These are phyloP conservation scores for Chaetophractus vellerosus DNA, from an alignment of 2,797 vertebrate species.

Conservation along the genomic window DNA sequence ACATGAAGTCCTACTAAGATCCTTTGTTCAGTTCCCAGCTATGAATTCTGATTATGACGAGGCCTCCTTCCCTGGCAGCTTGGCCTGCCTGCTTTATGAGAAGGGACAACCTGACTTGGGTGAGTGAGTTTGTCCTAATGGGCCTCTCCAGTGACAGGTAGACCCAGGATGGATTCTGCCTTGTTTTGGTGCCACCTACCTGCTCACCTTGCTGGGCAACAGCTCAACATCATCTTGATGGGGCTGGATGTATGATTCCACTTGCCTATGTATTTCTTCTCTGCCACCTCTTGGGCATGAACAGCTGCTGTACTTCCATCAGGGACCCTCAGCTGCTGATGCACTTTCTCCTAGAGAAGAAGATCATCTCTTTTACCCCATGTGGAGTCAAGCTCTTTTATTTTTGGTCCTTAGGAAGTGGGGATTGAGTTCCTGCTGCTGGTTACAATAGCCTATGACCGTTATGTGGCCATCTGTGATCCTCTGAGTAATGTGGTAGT, in stretches of 20 bases:
- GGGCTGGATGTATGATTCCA: conserved; percentile 20
- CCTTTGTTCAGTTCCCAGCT: neutral
- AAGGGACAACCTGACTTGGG: neutral
- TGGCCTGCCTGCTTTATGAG: neutral
- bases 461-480: neutral
- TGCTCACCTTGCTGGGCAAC: conserved; percentile 16
- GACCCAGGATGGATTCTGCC: neutral
- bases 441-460: neutral
- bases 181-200: neutral
- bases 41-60: neutral
- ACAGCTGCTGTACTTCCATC: conserved; percentile 22
- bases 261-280: conserved; percentile 56
- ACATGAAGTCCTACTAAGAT: neutral
- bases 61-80: neutral
- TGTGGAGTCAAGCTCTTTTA: no score
- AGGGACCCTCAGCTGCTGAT: conserved; percentile 45
- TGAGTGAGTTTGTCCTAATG: neutral
- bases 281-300: conserved; percentile 31
- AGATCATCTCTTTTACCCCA: conserved; percentile 16
- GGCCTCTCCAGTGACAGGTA: neutral
- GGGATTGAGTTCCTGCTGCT: neutral
- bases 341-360: neutral
- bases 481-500: neutral
- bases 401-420: neutral
- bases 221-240: neutral